Evolutionary conservation across 2,797 vertebrate species (phyloP), one percentile per base, ranked within the genome.

Genomic region (Spinus olivaceus): DNA sequence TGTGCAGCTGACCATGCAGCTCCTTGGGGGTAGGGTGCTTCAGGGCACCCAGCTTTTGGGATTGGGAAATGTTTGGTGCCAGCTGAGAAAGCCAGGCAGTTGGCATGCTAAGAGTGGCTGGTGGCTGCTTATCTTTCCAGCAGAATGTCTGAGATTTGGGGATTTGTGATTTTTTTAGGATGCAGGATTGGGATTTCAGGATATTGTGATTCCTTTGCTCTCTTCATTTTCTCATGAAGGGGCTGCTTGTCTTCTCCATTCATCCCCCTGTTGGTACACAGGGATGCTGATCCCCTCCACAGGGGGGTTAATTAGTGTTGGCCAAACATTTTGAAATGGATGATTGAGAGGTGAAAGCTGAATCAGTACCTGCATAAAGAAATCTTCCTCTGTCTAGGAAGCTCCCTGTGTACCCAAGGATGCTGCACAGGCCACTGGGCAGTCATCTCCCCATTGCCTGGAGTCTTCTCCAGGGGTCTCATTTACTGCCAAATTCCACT

Each of bases 291-390:
- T 59, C n/a, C 27, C 14, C 27, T 41, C 59, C 27, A 14, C 37
- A 50, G 30, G 64, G 51, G 67, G 37, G 35, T 77, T 94, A 93
- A 90, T 73, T 46, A 63, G 33, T 17, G 23, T 51, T 64, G 78
- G 86, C 41, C 84, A 88, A 94, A 51, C 10, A 5, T 74, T 95
- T 92, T 90, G 71, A 82, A 94, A 93, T 10, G n/a, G 61, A 66
- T 74, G 61, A 37, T 67, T 81, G 90, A 87, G 71, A 89, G 83
- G 70, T 85, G 65, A 80, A 95, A 96, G 69, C 78, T 50, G 69
- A 61, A 33, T 67, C 76, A 54, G 46, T 69, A 69, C n/a, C 30
- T 57, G 61, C 67, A 59, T 30, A 92, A 86, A 86, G 39, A 74
- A 86, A 86, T 92, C 65, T 47, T 80, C 69, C 53, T 80, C 74